Evolutionary conservation across 2,113 vertebrate genomes (phyloP).

Genomic region (Paradoxurus hermaphroditus): DNA sequence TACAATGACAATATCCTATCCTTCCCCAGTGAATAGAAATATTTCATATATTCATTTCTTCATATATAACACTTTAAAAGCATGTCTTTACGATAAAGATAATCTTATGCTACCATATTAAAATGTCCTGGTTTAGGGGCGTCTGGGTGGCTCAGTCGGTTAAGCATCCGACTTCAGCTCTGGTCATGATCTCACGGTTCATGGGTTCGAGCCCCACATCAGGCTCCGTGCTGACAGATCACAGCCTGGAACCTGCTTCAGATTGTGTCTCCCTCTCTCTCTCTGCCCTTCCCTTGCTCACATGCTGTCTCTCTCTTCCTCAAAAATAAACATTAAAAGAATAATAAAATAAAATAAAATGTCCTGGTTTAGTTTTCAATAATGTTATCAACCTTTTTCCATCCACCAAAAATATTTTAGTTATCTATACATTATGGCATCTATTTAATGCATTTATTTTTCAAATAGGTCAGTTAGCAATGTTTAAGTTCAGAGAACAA

Average conservation of each 20-base stretch:
- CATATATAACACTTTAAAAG: not conserved
- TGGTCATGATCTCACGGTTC: too few species aligned
- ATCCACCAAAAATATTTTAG: not conserved
- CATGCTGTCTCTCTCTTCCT: too few species aligned
- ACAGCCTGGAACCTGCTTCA: too few species aligned
- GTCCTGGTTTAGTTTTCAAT: slow-evolving; percentile 5
- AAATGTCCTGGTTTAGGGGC: not conserved
- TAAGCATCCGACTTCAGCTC: too few species aligned
- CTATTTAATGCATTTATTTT: slow-evolving; percentile 25
- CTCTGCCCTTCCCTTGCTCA: too few species aligned
- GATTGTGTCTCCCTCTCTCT: too few species aligned
- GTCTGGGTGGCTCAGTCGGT: too few species aligned
- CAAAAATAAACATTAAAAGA: too few species aligned
- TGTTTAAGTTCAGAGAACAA: not conserved
- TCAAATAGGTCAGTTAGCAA: not conserved
- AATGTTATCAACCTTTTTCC: not conserved
- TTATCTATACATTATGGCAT: not conserved
- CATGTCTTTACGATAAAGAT: not conserved
- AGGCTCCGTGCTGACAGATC: too few species aligned
- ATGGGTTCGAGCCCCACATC: too few species aligned
- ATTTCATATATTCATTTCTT: slow-evolving; percentile 12
- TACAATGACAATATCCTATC: not conserved
- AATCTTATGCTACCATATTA: not conserved
- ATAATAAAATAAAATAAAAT: not conserved
- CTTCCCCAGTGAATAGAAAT: not conserved